Evolutionary conservation across 2,797 vertebrate species (phyloP), one percentile per base, ranked within the genome.

Genomic region (Falco concolor): DNA sequence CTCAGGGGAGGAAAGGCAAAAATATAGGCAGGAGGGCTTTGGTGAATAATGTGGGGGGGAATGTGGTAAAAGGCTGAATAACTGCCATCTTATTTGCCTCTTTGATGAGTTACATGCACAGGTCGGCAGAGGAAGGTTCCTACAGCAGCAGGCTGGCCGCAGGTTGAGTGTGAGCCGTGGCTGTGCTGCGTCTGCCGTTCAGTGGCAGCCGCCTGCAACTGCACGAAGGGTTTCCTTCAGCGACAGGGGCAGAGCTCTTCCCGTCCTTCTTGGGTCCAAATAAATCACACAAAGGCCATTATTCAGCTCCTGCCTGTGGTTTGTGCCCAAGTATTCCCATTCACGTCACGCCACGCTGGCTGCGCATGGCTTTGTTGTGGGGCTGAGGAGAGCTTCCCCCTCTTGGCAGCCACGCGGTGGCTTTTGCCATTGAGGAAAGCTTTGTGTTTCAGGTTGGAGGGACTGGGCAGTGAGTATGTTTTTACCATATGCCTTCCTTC

Each of bases 81-180:
- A 21, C 12, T 32, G 53, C 27, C 0, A 0, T 36, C 19, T 19
- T 32, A 1, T 17, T 56, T 52, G 54, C 50, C 53, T 69, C 8
- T 36, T 16, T 17, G 6, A 20, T 3, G 59, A 67, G 38, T n/a
- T 40, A 9, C 4, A 1, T 1, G n/a, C n/a, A 5, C 7, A 12
- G 49, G 19, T 2, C 14, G 40, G 42, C 44, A 82, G 24, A 17
- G 30, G 15, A 13, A 18, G 1, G 27, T 13, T 54, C 25, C 63
- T 32, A 5, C 44, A 0, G 1, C 52, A 8, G 64, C 52, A 16
- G 36, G n/a, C 49, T 12, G 44, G 47, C 28, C 9, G 1, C 28
- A 1, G 47, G 28, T 8, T 3, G 27, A 1, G 1, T 5, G 47
- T 27, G 36, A 2, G 30, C 72, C 9, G 9, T 44, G 79, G 59